Percentiles rank a stretch among this genome's conserved stretches.
Conservation (phyloP, 2,113 vertebrate genomes). For the Microtus montanus region DNA sequence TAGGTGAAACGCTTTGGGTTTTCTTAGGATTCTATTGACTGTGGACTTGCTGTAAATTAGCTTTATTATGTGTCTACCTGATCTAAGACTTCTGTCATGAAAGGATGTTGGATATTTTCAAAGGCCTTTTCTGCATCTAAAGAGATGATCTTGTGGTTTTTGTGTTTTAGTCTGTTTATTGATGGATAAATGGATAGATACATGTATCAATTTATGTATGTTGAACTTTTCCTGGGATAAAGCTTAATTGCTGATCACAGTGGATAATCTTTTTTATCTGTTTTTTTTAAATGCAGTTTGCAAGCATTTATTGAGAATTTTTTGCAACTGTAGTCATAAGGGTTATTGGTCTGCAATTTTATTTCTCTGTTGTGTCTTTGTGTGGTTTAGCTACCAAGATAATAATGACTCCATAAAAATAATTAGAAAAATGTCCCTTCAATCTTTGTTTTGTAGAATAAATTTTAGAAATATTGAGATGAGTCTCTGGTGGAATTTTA, state of each 20-base stretch:
- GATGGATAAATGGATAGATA: neutral
- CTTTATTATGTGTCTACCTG: neutral
- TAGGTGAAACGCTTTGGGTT: neutral
- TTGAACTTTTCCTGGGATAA: neutral
- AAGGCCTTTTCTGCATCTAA: neutral
- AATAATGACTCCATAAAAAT: neutral
- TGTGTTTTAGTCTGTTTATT: neutral
- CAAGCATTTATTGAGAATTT: neutral
- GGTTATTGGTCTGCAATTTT: neutral
- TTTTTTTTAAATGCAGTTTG: neutral
- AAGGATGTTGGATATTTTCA: neutral
- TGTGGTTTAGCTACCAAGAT: neutral
- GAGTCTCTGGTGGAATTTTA: neutral
- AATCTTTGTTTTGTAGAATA: neutral
- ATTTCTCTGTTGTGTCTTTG: neutral
- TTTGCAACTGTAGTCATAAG: neutral
- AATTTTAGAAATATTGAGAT: neutral
- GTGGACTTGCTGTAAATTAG: neutral
- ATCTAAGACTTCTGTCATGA: neutral
- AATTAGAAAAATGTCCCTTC: neutral
- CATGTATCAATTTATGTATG: neutral
- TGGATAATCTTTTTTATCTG: neutral
- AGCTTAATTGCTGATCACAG: neutral
- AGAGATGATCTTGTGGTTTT: neutral
- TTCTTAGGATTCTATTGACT: neutral